Evolutionary conservation across 2,797 vertebrate species (phyloP).

Genomic region (Streptopelia turtur): DNA sequence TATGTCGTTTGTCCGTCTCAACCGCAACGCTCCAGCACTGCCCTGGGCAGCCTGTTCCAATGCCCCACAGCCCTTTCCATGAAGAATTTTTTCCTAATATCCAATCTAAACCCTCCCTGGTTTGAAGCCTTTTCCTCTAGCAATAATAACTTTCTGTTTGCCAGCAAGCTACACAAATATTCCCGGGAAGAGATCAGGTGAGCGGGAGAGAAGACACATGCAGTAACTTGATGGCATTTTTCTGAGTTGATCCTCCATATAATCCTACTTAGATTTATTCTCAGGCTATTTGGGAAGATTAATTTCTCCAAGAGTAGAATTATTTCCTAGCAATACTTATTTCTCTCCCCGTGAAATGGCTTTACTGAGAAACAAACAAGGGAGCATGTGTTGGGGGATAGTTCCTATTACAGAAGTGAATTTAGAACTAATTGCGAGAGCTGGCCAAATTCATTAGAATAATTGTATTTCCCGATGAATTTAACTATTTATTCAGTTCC

Average conservation of each 20-base stretch:
- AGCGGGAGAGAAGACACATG: not conserved
- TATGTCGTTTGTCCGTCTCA: too few relatives aligned
- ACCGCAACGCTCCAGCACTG: too few relatives aligned
- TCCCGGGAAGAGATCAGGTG: not conserved
- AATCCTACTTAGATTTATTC: conserved; percentile 48
- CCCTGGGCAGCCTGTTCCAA: too few relatives aligned
- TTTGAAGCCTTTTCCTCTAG: not conserved
- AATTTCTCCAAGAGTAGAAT: conserved; percentile 35
- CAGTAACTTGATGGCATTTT: conserved; percentile 11
- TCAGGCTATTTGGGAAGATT: conserved; percentile 27
- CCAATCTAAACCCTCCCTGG: too few relatives aligned
- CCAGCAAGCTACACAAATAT: conserved; percentile 12
- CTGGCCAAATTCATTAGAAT: conserved; percentile 39
- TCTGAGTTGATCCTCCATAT: conserved; percentile 11
- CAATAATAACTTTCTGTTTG: not conserved
- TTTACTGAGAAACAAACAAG: conserved; percentile 48
- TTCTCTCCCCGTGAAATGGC: conserved; percentile 28
- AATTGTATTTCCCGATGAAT: conserved; percentile 8
- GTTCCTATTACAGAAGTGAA: not conserved
- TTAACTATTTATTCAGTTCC: conserved; percentile 16
- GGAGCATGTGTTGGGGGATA: not conserved
- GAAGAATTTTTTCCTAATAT: too few relatives aligned
- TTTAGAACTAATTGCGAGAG: conserved; percentile 11
- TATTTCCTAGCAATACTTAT: conserved; percentile 21
- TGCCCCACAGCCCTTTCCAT: too few relatives aligned